Percentiles rank a stretch among this genome's conserved stretches.
Conservation (phyloP, 2,113 vertebrate species). For the Myocastor coypus region DNA sequence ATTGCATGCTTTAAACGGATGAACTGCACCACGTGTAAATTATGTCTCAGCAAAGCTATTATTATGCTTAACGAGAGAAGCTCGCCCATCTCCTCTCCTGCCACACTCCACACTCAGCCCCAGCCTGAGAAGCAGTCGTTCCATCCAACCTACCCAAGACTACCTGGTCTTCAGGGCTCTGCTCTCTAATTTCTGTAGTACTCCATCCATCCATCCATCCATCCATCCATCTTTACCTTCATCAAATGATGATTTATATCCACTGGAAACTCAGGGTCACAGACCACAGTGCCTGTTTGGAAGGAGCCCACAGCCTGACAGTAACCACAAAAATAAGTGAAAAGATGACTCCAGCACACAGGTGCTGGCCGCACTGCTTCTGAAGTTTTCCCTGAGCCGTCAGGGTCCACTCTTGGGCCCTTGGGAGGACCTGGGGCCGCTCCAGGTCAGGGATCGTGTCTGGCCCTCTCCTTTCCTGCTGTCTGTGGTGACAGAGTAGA, state of each 20-base stretch:
- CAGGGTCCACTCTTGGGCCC: neutral
- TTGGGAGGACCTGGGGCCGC: neutral
- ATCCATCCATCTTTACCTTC: neutral
- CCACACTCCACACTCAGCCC: neutral
- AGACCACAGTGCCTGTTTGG: too few species aligned
- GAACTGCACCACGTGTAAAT: rapidly evolving
- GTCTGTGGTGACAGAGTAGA: rapidly evolving
- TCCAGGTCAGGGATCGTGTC: neutral
- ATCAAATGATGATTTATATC: rapidly evolving
- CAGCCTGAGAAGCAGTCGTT: neutral
- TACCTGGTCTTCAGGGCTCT: neutral
- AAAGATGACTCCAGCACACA: rapidly evolving
- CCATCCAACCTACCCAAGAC: neutral
- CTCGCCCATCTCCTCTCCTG: neutral
- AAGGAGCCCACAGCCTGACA: neutral
- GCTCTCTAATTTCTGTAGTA: too few species aligned
- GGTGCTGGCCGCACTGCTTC: rapidly evolving
- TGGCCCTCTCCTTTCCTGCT: neutral
- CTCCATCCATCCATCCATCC: neutral
- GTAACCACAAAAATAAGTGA: neutral
- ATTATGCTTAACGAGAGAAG: rapidly evolving
- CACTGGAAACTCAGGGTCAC: neutral
- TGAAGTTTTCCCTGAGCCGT: neutral
- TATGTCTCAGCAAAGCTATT: neutral
- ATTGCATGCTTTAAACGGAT: neutral